Evolutionary conservation across 2,113 vertebrate species (phyloP), one percentile per base, ranked within the genome.

Genomic region (Hydrolagus affinis): DNA sequence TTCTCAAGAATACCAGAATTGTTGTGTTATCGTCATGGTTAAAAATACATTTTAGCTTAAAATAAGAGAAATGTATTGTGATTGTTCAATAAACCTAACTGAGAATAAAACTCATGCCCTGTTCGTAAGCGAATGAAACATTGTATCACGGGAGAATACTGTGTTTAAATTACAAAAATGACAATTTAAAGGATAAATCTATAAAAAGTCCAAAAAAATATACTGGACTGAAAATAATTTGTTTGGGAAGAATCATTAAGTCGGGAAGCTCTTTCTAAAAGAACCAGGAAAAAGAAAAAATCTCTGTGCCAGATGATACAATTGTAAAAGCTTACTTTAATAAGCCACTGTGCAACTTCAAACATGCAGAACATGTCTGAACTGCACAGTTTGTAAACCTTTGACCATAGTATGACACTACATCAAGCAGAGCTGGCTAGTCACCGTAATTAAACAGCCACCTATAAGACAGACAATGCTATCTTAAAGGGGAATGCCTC

Each of bases 261-360:
- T 30, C 25, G 32, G 11, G 32, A 11, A 68, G 15, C 23, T 21
- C 15, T 21, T 21, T 44, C 28, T 7, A 80, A 25, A 80, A 83
- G 23, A 64, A 17, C 60, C 12, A 74, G 7, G 17, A 74, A 25
- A 10, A 10, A 0, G 30, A 30, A 4, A 11, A 1, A 66, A 10
- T 66, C 11, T 68, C 62, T 21, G 78, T 32, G 78, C 15, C 19
- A 19, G 15, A 10, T 80, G 59, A 28, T 64, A 11, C 11, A 77
- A n/a, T 44, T 78, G 75, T 15, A 11, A 78, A 78, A 78, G n/a
- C 59, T 28, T 64, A n/a, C 78, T 83, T 83, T 66, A 28, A 83
- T 32, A 68, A n/a, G 25, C 10, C 60, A 64, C 60, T 32, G 60
- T 64, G 28, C n/a, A 62, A 66, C 28, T 60, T 30, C 25, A 19